Conservation (phyloP, 2,888 invertebrate species). For the Leucoptera coffeella region DNA sequence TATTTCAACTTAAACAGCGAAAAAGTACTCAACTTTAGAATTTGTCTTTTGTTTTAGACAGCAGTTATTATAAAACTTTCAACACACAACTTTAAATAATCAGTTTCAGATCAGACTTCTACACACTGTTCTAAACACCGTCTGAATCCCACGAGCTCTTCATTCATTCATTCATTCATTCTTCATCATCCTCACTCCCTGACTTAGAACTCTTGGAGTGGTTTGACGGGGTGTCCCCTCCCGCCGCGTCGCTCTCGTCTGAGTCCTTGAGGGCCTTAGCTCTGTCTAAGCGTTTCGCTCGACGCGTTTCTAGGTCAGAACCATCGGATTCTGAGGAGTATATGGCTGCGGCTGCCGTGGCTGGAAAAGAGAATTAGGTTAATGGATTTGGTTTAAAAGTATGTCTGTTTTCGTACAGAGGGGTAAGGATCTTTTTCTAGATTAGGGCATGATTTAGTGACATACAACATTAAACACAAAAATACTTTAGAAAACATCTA, state of each 20-base stretch:
- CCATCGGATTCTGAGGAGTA: conserved; percentile 87
- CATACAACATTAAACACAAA: no score
- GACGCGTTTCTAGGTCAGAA: conserved; percentile 72
- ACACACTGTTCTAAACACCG: background rate
- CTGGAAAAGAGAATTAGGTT: no score
- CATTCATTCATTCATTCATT: conserved; percentile 5
- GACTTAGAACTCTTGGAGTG: conserved; percentile 15
- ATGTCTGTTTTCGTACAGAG: background rate
- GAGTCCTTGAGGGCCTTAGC: conserved; percentile 77
- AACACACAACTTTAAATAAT: no score
- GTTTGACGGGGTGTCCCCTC: conserved; percentile 9
- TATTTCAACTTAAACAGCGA: no score
- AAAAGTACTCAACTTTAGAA: no score
- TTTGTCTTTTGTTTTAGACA: no score
- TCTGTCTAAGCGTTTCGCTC: conserved; percentile 67
- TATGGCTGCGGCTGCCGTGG: conserved; percentile 58
- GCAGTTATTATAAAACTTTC: no score
- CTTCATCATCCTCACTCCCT: conserved; percentile 12
- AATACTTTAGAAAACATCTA: no score
- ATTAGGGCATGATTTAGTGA: no score
- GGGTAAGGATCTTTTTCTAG: background rate
- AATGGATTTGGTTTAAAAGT: background rate
- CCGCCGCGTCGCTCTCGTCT: conserved; percentile 40
- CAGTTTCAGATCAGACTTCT: no score
- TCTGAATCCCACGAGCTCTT: conserved; percentile 10